Base-by-base conservation (phyloP, 2,797 vertebrate species). In the Acropternis orthonyx region DNA sequence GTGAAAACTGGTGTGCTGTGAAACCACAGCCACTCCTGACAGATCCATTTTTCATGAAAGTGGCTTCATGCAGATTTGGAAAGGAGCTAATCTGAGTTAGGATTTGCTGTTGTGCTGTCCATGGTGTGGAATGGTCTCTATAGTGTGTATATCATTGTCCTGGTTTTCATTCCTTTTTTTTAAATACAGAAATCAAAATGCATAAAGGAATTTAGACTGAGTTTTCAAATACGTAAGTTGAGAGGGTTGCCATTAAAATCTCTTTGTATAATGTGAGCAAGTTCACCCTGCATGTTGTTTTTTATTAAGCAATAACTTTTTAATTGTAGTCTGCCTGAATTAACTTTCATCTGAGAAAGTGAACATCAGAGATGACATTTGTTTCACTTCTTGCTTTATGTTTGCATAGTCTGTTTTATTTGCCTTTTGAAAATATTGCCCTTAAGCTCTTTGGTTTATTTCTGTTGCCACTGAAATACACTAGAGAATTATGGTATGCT, bases 1-100 rank as follows among this genome's bases (percentile, higher is more conserved):
- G 28, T 55, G 91, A 39, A 62, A 94, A 28, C 62, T 46, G 30
- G 26, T 67, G 65, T 13, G 28, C 74, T 46, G 27, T 71, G 86
- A 89, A 96, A 76, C 36, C 67, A 71, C 71, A 86, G 69, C 39
- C 44, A 46, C 48, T 92, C 71, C 85, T 94, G 85, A 52, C 63
- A 67, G 65, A 68, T 85, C 56, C 19, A 9, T 81, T 91, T 85
- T 77, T 54, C 46, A 44, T 41, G 34, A 6, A 82, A 66, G 56
- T 92, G 91, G 26, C 67, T 92, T 72, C 68, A 0, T 41, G 46
- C 44, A 80, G 65, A 6, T 43, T 59, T 85, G 66, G 72, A 55
- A 68, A 74, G 62, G 44, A 88, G 26, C 66, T 94, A 21, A 67
- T 63, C 56, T 1, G 10, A 85, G 72, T 46, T 51, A 10, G 69